phyloP scores from a whole-genome alignment of 2,888 invertebrate species.

The Eristalinus aeneus region DNA sequence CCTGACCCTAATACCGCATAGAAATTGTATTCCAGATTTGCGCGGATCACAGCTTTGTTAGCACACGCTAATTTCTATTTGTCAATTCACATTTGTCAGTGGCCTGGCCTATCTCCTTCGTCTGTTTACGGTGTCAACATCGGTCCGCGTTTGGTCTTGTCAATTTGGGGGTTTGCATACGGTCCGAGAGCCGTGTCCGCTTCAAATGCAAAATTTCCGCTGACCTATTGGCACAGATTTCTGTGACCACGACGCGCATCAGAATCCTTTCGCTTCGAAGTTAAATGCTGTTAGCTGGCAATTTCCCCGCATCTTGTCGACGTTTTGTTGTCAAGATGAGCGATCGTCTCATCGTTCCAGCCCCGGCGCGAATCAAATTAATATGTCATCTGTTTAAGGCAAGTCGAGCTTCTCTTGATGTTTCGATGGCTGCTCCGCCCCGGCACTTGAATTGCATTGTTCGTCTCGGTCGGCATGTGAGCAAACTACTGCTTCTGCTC shows the following conservation, averaged over 20 bases:
- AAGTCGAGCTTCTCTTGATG: neutral
- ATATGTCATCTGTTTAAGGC: neutral
- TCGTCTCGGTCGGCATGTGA: neutral
- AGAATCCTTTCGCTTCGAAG: neutral
- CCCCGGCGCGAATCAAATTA: neutral
- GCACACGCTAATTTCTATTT: constrained; percentile 4
- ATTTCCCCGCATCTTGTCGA: neutral
- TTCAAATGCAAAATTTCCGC: neutral
- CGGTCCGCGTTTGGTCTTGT: neutral
- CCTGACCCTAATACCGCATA: constrained; percentile 45
- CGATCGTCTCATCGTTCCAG: neutral
- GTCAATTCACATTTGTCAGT: neutral
- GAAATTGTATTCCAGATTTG: constrained; percentile 34
- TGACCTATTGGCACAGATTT: neutral
- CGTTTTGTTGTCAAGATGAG: neutral
- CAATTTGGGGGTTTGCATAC: neutral
- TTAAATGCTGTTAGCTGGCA: neutral
- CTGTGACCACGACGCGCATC: neutral
- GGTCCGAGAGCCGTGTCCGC: neutral
- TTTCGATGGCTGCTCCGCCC: neutral
- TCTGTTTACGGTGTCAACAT: neutral
- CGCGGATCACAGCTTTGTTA: neutral
- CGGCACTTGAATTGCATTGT: neutral
- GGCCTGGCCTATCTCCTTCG: neutral
- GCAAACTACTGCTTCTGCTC: neutral